Percentiles rank a stretch among this genome's conserved stretches.
Evolutionary conservation across 2,888 invertebrate genomes (phyloP).

Genomic region (Piscicola geometra): DNA sequence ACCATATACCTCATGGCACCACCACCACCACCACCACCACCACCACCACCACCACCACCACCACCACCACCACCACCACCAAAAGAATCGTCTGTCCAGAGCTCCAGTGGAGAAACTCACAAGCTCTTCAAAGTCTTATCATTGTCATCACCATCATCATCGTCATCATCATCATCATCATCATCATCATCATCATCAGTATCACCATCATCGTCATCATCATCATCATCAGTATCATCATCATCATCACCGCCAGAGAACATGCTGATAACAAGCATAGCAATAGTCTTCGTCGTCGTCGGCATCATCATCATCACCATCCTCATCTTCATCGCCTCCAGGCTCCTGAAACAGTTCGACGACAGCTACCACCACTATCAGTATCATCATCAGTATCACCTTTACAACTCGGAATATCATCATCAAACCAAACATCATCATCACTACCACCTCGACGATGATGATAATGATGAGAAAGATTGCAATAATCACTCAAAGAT

Average conservation of each 20-base stretch:
- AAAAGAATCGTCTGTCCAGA: neutral
- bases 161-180: slow-evolving; percentile 5
- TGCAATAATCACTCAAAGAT: too few relatives aligned
- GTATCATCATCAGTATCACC: neutral
- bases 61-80: neutral
- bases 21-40: too few relatives aligned
- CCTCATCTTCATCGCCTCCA: neutral
- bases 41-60: too few relatives aligned
- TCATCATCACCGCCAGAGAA: neutral
- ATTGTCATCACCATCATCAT: neutral
- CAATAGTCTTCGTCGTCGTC: neutral
- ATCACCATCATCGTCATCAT: neutral
- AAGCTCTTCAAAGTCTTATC: neutral
- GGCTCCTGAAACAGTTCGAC: neutral
- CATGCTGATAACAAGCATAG: neutral
- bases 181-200: too few relatives aligned
- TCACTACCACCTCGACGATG: neutral
- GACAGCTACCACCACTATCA: neutral
- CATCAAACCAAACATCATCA: neutral
- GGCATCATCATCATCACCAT: neutral
- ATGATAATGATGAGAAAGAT: neutral
- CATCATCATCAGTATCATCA: neutral
- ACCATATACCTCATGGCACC: too few relatives aligned
- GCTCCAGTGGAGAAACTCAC: neutral
- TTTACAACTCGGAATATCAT: neutral